These are phyloP conservation scores for Tinea semifulvella DNA, from an alignment of 2,888 invertebrate species.

Conservation along the genomic window DNA sequence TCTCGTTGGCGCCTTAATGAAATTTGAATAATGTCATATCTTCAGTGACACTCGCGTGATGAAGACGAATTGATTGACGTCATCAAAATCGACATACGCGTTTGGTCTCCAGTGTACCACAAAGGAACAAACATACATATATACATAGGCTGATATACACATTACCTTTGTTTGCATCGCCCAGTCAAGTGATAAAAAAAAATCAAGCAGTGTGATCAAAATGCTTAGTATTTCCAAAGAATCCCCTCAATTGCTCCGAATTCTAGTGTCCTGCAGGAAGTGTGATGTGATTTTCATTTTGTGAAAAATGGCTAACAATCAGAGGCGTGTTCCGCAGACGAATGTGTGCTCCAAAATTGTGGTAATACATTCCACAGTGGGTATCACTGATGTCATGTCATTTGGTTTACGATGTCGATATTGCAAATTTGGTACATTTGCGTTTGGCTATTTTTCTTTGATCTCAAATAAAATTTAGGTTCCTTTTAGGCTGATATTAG, in stretches of 20 bases:
- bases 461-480: too few species aligned
- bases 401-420: not conserved
- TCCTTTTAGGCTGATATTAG: too few species aligned
- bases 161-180: not conserved
- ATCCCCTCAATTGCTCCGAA: not conserved
- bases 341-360: slow-evolving; percentile 3
- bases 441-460: too few species aligned
- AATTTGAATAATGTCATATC: too few species aligned
- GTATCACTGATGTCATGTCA: not conserved
- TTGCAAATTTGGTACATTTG: not conserved
- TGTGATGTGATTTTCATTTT: slow-evolving; percentile 29
- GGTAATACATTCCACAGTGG: not conserved
- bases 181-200: not conserved
- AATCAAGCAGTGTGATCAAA: not conserved
- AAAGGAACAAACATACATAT: too few species aligned
- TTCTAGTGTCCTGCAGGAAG: not conserved
- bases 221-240: not conserved
- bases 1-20: too few species aligned
- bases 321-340: slow-evolving; percentile 19
- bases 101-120: too few species aligned
- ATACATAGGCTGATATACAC: not conserved
- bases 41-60: too few species aligned
- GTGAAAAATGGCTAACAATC: slow-evolving; percentile 44
- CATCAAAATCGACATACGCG: too few species aligned
- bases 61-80: too few species aligned